Percentiles rank a stretch among this genome's conserved stretches.
Conservation (phyloP, 2,113 vertebrate species). For the Poicephalus gulielmi region DNA sequence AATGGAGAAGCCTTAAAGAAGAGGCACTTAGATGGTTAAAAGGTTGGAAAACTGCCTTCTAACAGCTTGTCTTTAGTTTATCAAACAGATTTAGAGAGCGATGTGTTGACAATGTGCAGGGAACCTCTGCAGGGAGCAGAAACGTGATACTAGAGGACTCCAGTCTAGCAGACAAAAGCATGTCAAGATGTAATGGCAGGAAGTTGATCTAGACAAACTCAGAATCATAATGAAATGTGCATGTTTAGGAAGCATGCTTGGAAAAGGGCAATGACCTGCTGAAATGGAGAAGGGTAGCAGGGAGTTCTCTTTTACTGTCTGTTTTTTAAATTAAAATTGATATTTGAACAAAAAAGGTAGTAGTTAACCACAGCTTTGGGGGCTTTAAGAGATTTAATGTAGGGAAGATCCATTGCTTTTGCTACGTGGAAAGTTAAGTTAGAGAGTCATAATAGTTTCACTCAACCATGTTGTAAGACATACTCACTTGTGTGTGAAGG, state of each 20-base stretch:
- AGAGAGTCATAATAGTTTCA: neutral
- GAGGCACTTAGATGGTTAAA: neutral
- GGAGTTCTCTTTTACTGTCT: neutral
- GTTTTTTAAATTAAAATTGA: neutral
- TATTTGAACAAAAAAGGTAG: neutral
- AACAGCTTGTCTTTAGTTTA: slow-evolving; percentile 22
- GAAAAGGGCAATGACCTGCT: neutral
- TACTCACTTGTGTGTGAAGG: neutral
- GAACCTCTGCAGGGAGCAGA: slow-evolving; percentile 16
- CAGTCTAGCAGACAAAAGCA: slow-evolving; percentile 26
- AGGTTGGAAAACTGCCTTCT: neutral
- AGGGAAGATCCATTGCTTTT: neutral
- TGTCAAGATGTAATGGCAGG: slow-evolving; percentile 15
- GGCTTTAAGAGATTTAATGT: neutral
- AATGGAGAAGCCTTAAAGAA: neutral
- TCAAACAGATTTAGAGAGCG: neutral
- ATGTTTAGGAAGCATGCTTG: neutral
- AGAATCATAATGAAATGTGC: neutral
- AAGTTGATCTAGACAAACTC: slow-evolving; percentile 27
- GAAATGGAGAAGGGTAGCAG: neutral
- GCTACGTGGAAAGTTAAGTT: neutral
- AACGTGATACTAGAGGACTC: neutral
- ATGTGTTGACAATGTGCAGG: slow-evolving; percentile 12
- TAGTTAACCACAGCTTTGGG: neutral
- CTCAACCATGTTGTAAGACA: neutral